Percentiles rank a stretch among this genome's conserved stretches.
Conservation (phyloP, 2,113 vertebrate species). For the Haliaeetus leucogaster region DNA sequence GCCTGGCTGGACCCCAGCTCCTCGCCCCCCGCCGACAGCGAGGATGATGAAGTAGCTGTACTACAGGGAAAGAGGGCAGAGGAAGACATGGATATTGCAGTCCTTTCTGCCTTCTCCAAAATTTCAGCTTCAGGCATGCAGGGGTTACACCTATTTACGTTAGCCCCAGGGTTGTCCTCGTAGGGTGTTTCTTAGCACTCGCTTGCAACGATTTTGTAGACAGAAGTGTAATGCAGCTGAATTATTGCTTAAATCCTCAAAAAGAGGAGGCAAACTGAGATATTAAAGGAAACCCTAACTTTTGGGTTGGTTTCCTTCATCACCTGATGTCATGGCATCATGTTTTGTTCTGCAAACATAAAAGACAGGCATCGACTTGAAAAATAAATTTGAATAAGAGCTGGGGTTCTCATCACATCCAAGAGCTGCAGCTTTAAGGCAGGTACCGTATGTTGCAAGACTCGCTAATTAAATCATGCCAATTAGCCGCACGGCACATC, state of each 20-base stretch:
- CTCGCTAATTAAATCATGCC: background rate
- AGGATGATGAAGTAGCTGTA: background rate
- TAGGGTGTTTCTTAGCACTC: background rate
- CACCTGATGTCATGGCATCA: rapidly evolving
- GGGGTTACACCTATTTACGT: background rate
- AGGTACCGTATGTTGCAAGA: background rate
- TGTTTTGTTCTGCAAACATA: background rate
- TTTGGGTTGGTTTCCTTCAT: background rate
- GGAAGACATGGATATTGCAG: rapidly evolving
- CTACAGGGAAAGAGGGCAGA: background rate
- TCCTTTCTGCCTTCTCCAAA: background rate
- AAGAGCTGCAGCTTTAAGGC: background rate
- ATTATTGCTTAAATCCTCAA: background rate
- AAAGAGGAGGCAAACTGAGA: background rate
- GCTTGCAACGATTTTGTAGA: background rate
- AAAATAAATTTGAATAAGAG: background rate
- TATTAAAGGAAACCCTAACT: background rate
- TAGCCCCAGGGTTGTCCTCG: background rate
- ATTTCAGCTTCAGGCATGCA: background rate
- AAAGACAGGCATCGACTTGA: background rate
- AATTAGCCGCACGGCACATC: background rate
- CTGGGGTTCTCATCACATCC: background rate
- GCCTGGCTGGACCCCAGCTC: background rate
- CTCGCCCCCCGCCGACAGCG: rapidly evolving
- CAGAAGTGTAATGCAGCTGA: background rate